Base-by-base conservation (phyloP, 23 tunicate genomes). In the Trididemnum clinides region DNA sequence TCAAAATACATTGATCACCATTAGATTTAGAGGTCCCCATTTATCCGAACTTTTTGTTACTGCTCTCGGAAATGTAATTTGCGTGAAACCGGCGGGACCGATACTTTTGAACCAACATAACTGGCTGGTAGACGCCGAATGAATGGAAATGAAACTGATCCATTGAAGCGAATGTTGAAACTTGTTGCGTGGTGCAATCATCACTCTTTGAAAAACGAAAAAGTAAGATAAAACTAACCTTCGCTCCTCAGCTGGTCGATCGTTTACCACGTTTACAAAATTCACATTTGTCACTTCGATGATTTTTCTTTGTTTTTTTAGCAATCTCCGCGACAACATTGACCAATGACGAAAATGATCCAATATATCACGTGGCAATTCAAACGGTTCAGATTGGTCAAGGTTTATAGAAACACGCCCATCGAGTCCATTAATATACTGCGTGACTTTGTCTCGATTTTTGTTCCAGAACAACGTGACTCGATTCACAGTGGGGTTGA, bases 381-480 rank as follows among this genome's bases (percentile, higher is more conserved):
- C 5, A 3, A 70, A 25, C 39, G 76, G 19, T 25, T 27, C 5
- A 6, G 12, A 5, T 7, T 32, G 36, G 39, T 25, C 22, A 27
- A 37, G 76, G 34, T 3, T 29, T 3, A 29, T 7, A 3, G 6
- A 3, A 12, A 70, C 4, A 12, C 36, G 15, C 15, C 36, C 76
- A 4, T 29, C 36, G 15, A 4, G 19, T 32, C 30, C 39, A 32
- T 70, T 33, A 19, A 70, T 19, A 70, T 70, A 70, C 30, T 37
- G 76, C 28, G 76, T 70, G 15, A 70, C 76, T 33, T 70, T 70
- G 5, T 70, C 76, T 4, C 39, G 76, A 4, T n/a, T 35, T 6
- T 6, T 5, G 39, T 70, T 25, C 76, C 76, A 70, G 22, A 70
- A 3, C 15, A 70, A 70, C 28, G 76, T 70, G 34, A 33, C 28